phyloP scores from a whole-genome alignment of 2,888 invertebrate genomes.

The Stenchaetothrips biformis region DNA sequence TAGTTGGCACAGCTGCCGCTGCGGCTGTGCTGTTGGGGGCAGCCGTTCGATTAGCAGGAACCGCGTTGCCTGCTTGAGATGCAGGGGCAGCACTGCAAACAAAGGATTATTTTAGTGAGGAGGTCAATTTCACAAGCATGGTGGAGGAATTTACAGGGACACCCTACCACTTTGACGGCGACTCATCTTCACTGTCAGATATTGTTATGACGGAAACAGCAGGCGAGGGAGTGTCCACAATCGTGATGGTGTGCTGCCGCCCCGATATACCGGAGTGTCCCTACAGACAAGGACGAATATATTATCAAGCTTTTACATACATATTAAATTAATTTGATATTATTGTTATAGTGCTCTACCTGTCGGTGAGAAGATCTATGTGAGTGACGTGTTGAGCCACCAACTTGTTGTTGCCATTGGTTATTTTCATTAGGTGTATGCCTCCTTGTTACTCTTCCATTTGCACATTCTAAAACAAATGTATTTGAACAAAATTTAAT shows the following conservation, averaged over 20 bases:
- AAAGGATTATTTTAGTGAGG: background rate
- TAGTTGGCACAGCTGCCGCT: background rate
- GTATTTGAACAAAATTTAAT: constrained; percentile 12
- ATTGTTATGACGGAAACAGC: constrained; percentile 93
- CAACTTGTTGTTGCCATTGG: constrained; percentile 24
- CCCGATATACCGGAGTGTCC: constrained; percentile 25
- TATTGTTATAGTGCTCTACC: background rate
- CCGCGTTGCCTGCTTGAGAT: background rate
- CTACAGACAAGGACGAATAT: constrained; percentile 30
- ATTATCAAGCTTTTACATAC: background rate
- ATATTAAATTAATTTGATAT: background rate
- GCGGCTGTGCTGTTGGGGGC: background rate
- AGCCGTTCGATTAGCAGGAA: background rate
- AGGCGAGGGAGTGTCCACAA: constrained; percentile 91
- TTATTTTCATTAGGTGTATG: constrained; percentile 28
- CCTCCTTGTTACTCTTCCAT: constrained; percentile 32
- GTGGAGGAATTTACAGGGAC: too few relatives aligned
- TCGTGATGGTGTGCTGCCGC: constrained; percentile 83
- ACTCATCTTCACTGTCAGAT: constrained; percentile 90
- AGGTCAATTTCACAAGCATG: background rate
- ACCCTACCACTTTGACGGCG: constrained; percentile 46
- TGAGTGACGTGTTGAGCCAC: background rate
- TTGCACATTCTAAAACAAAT: constrained; percentile 33
- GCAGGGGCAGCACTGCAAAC: background rate
- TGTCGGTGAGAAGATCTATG: background rate